Percentiles rank a stretch among this genome's conserved stretches.
Conservation (phyloP, 2,113 vertebrate species). For the Arvicanthis niloticus region DNA sequence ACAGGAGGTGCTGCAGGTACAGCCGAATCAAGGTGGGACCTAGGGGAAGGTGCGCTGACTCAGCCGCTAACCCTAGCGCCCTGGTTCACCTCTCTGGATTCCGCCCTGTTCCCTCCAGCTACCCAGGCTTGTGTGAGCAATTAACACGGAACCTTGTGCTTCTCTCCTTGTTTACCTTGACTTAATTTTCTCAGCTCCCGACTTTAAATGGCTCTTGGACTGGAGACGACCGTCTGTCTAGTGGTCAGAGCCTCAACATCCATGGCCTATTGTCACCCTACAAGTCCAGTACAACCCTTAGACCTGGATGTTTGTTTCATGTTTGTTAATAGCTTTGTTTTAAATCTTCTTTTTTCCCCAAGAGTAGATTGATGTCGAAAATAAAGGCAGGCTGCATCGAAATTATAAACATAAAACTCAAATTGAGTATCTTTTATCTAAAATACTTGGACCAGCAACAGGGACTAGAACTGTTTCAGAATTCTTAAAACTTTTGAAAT, state of each 20-base stretch:
- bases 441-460: background rate
- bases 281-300: background rate
- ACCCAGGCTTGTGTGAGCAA: background rate
- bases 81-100: too few species aligned
- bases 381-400: background rate
- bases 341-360: background rate
- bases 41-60: background rate
- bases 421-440: background rate
- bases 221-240: background rate
- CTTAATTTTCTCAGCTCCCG: background rate
- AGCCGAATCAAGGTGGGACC: rapidly evolving
- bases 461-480: background rate
- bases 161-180: background rate
- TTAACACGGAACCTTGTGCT: background rate
- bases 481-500: background rate
- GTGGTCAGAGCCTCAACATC: background rate
- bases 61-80: background rate
- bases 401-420: background rate
- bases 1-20: background rate
- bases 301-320: background rate
- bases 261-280: background rate
- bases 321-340: background rate
- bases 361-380: background rate
- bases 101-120: rapidly evolving
- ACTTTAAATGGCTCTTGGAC: background rate